Percentiles rank a stretch among this genome's conserved stretches.
These are phyloP conservation scores for Gulo gulo DNA, from an alignment of 2,113 vertebrate genomes.

Conservation along the genomic window DNA sequence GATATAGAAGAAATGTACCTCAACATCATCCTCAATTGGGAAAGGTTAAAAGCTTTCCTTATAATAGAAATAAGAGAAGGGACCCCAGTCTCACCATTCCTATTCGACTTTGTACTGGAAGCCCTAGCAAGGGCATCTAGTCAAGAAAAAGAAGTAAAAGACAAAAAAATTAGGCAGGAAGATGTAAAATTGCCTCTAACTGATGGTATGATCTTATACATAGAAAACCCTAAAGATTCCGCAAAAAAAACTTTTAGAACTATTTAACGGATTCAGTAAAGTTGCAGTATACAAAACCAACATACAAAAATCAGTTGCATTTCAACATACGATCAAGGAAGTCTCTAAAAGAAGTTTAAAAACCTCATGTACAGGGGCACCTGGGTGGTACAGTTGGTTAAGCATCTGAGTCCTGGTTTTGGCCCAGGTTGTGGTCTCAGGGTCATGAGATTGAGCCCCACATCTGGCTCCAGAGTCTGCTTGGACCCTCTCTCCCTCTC, in stretches of 20 bases:
- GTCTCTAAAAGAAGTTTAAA: not conserved
- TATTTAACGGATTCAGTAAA: not conserved
- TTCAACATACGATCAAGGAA: not conserved
- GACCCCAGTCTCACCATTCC: not conserved
- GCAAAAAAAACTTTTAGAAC: not conserved
- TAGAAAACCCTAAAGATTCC: not conserved
- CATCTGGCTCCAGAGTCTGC: not conserved
- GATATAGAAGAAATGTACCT: not conserved
- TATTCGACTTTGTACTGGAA: not conserved
- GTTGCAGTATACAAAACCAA: not conserved
- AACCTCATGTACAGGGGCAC: not conserved
- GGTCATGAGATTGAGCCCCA: not conserved
- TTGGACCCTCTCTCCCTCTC: not conserved
- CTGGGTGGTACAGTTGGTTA: not conserved
- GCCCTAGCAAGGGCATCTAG: not conserved
- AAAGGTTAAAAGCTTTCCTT: not conserved
- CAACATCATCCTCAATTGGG: not conserved
- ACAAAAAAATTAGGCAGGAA: not conserved
- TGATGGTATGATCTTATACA: not conserved
- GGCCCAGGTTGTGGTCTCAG: not conserved
- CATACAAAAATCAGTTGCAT: not conserved
- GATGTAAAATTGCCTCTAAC: not conserved
- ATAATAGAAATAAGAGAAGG: not conserved
- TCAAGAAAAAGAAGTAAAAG: not conserved
- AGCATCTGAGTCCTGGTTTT: not conserved